These are phyloP conservation scores for Mallateleia sp. DNA, from an alignment of 2,888 invertebrate species.

Conservation along the genomic window DNA sequence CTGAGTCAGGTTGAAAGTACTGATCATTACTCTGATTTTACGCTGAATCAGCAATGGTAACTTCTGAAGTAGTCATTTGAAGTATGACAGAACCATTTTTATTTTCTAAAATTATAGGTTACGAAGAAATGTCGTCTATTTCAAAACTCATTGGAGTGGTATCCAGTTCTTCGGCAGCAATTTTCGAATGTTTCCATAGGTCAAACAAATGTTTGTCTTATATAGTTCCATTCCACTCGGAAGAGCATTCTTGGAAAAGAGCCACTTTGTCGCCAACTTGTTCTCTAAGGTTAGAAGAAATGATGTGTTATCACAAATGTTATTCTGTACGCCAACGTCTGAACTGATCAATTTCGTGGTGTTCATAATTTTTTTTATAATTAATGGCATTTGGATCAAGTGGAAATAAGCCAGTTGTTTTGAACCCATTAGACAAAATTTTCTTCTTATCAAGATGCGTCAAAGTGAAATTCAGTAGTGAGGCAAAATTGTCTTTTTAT, in stretches of 20 bases:
- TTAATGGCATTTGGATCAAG: constrained; percentile 36
- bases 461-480: constrained; percentile 28
- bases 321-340: background rate
- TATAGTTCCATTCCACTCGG: constrained; percentile 1
- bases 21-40: constrained; percentile 14
- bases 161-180: background rate
- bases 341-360: background rate
- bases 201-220: constrained; percentile 21
- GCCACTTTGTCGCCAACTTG: constrained; percentile 13
- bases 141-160: background rate
- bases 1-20: background rate
- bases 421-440: constrained; percentile 60
- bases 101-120: constrained; percentile 21
- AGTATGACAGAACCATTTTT: constrained; percentile 13
- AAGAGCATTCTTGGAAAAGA: background rate
- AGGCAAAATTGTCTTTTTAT: constrained; percentile 50
- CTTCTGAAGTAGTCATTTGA: constrained; percentile 5
- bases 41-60: background rate
- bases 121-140: background rate
- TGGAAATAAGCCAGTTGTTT: constrained; percentile 62
- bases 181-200: constrained; percentile 39
- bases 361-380: background rate
- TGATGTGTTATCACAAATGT: constrained; percentile 13
- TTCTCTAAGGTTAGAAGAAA: constrained; percentile 20
- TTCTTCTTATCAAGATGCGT: constrained; percentile 26